Conservation (phyloP, 2,113 vertebrate genomes). For the Cygnus buccinator region DNA sequence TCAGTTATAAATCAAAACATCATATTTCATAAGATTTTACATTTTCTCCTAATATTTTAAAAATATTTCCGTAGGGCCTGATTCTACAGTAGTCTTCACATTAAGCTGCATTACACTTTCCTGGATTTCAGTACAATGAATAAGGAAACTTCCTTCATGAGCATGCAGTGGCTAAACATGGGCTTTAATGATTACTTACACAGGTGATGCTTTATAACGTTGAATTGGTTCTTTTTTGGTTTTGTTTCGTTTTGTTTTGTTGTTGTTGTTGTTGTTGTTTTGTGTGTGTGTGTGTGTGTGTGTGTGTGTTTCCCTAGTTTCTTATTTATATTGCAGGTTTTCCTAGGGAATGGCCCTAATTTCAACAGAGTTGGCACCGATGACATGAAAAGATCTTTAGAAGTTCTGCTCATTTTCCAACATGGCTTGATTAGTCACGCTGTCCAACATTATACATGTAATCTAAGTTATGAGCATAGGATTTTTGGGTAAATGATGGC, state of each 20-base stretch:
- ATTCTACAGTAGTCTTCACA: neutral
- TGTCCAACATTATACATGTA: neutral
- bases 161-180: neutral
- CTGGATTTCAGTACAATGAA: neutral
- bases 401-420: neutral
- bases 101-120: neutral
- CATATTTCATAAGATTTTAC: neutral
- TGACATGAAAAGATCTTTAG: neutral
- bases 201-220: neutral
- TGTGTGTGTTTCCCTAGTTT: neutral
- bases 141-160: neutral
- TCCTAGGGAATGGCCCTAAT: neutral
- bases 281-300: too few species aligned
- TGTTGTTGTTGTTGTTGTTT: too few species aligned
- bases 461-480: neutral
- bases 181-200: neutral
- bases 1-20: slow-evolving; percentile 23
- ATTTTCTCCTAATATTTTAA: neutral
- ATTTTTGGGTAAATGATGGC: neutral
- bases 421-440: neutral
- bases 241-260: too few species aligned
- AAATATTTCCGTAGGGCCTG: neutral
- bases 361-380: neutral
- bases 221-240: neutral
- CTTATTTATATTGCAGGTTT: neutral